These are phyloP conservation scores for Apis cerana DNA, from an alignment of 1,140 invertebrate species.

Conservation along the genomic window DNA sequence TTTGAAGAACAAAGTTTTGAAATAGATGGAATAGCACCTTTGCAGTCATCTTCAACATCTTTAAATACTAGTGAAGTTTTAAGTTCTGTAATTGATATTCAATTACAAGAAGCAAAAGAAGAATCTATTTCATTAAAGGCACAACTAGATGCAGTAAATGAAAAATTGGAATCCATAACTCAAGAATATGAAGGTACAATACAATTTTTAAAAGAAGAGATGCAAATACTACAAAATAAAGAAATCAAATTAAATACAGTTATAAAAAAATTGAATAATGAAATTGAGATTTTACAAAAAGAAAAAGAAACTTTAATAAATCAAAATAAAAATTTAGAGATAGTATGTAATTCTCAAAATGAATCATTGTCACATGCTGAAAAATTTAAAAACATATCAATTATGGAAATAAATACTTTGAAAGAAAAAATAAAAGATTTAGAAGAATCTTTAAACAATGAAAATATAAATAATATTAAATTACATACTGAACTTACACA, in stretches of 20 bases:
- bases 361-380: slow-evolving; percentile 44
- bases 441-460: slow-evolving; percentile 34
- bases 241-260: slow-evolving; percentile 39
- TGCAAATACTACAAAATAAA: slow-evolving; percentile 20
- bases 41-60: background rate
- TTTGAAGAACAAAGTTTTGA: slow-evolving; percentile 74
- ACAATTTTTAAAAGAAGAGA: slow-evolving; percentile 29
- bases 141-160: slow-evolving; percentile 59
- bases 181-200: slow-evolving; percentile 17
- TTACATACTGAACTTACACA: slow-evolving; percentile 27
- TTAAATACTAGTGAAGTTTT: slow-evolving; percentile 71
- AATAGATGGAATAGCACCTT: slow-evolving; percentile 56
- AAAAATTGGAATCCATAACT: slow-evolving; percentile 22
- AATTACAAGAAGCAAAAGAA: slow-evolving; percentile 74
- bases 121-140: slow-evolving; percentile 65
- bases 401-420: slow-evolving; percentile 47
- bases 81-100: slow-evolving; percentile 78
- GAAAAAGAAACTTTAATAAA: slow-evolving; percentile 42
- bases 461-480: slow-evolving; percentile 28
- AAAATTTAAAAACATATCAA: slow-evolving; percentile 53
- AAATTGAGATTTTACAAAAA: slow-evolving; percentile 32
- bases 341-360: slow-evolving; percentile 44
- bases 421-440: slow-evolving; percentile 46
- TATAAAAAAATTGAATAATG: slow-evolving; percentile 27
- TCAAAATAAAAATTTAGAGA: slow-evolving; percentile 39